phyloP scores from a whole-genome alignment of 2,888 invertebrate genomes.

The Agriopis marginaria region DNA sequence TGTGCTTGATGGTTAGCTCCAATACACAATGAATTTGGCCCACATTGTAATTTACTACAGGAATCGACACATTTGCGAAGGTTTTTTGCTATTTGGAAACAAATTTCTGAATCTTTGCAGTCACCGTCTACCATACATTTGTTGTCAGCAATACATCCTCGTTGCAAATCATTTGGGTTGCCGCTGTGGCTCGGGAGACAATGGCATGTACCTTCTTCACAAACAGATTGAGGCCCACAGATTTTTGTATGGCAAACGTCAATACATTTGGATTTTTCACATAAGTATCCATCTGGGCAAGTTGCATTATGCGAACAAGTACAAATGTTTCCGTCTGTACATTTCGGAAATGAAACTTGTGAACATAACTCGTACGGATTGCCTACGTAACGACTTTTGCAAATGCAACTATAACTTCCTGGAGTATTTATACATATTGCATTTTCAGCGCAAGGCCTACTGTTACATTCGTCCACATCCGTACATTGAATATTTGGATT shows the following conservation, averaged over 20 bases:
- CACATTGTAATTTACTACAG: constrained; percentile 95
- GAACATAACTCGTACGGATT: constrained; percentile 95
- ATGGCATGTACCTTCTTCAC: constrained; percentile 92
- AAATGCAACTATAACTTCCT: constrained; percentile 96
- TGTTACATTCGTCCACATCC: constrained; percentile 93
- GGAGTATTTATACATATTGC: constrained; percentile 96
- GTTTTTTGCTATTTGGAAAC: constrained; percentile 93
- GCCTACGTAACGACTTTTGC: constrained; percentile 93
- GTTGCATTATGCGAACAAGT: constrained; percentile 89
- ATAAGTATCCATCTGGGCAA: constrained; percentile 92
- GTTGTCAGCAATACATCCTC: constrained; percentile 91
- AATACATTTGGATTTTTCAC: constrained; percentile 90
- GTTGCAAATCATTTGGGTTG: constrained; percentile 89
- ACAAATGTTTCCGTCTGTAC: constrained; percentile 89
- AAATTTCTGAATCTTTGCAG: constrained; percentile 94
- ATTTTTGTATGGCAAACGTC: constrained; percentile 91
- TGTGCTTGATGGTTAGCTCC: constrained; percentile 94
- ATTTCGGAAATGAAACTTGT: constrained; percentile 89
- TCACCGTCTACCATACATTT: constrained; percentile 93
- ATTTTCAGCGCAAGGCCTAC: constrained; percentile 92
- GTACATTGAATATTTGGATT: constrained; percentile 95
- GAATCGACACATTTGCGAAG: constrained; percentile 94
- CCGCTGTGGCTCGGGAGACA: constrained; percentile 93
- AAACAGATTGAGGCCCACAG: constrained; percentile 94
- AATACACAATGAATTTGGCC: constrained; percentile 95